Base-by-base conservation (phyloP, 2,888 invertebrate species). In the Pristionchus japonicus region DNA sequence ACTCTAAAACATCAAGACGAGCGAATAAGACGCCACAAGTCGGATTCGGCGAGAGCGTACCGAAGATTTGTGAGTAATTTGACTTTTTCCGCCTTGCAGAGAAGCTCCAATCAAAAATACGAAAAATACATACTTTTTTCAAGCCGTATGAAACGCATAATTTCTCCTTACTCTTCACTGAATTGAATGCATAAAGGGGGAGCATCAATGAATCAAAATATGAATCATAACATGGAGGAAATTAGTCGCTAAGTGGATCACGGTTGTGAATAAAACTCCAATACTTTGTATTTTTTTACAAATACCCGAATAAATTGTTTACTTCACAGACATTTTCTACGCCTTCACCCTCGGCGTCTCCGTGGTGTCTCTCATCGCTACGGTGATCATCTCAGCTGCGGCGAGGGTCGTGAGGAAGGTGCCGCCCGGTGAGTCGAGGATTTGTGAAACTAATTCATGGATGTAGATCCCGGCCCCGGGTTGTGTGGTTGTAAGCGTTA, bases 311-410 rank as follows among this genome's bases (percentile, higher is more conserved):
- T 17, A 74, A 37, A 17, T 2, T 37, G 11, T 27, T 34, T 37
- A 23, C 17, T 49, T 89, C 91, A 27, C 90, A 93, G 93, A 93
- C 87, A 74, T 91, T 17, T 93, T 93, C 91, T 93, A 93, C 90
- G 92, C 93, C 34, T 93, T 93, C 91, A 93, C 93, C 4, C 89
- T 93, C 84, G 90, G 90, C 77, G 90, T 92, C 86, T 93, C 93
- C 4, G 90, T 93, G 31, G 86, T 92, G 47, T 91, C 91, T 80
- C 91, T 93, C n/a, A 90, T 93, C 88, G 88, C 91, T n/a, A 93
- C 93, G 20, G 91, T 93, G n/a, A 89, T 93, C 82, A 89, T 92
- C 77, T 90, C 91, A 6, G 92, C 92, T 3, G 90, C 92, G 89
- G 89, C 91, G 43, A 86, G 93, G 31, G 90, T 92, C 2, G 91